Evolutionary conservation across 2,113 vertebrate genomes (phyloP).

Genomic region (Furnarius figulus): DNA sequence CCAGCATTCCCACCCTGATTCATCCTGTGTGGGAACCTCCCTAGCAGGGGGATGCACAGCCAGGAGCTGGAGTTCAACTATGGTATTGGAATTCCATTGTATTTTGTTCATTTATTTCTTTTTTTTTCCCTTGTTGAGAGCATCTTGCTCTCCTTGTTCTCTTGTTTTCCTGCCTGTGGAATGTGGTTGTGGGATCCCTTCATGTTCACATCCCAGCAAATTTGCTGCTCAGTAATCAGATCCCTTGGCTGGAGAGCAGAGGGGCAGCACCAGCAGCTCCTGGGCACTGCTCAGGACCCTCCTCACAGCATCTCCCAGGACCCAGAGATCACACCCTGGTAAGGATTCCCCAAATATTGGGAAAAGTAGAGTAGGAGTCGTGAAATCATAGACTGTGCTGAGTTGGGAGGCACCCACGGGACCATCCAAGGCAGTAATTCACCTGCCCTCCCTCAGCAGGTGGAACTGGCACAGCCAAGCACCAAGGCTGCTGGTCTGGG

Average conservation of each 20-base stretch:
- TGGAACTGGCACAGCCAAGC: rapidly evolving
- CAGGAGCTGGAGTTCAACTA: rapidly evolving
- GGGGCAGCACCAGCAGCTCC: background rate
- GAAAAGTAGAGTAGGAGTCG: too few species aligned
- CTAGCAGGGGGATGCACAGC: background rate
- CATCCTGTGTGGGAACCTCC: background rate
- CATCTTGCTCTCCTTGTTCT: background rate
- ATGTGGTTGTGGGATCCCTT: background rate
- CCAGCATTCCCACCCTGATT: background rate
- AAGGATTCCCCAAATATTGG: rapidly evolving
- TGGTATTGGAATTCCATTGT: rapidly evolving
- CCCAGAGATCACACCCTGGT: rapidly evolving
- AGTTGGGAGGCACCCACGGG: background rate
- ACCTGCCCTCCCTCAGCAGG: rapidly evolving
- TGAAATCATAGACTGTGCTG: background rate
- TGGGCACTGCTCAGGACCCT: too few species aligned
- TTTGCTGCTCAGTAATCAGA: rapidly evolving
- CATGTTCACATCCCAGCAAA: rapidly evolving
- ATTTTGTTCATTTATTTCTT: too few species aligned
- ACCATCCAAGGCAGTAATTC: rapidly evolving
- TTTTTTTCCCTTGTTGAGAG: background rate
- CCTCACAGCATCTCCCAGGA: background rate
- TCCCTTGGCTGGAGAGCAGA: background rate
- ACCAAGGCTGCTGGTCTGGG: rapidly evolving
- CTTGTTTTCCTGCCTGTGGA: background rate